Conservation (phyloP, 92 coral and sea anemone species). For the Zoanthus sociatus region DNA sequence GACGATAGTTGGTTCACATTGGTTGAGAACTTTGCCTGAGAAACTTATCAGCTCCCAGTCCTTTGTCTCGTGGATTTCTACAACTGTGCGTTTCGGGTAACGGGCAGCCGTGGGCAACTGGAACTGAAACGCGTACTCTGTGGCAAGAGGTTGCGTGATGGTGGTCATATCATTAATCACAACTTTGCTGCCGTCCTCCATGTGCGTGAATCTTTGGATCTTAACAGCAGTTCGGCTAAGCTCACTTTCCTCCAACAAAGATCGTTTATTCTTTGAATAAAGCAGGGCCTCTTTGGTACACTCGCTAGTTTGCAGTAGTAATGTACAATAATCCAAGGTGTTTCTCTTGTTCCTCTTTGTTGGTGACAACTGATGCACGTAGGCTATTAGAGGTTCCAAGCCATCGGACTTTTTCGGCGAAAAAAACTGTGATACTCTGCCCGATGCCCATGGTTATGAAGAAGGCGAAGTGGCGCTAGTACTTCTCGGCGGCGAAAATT, state of each 20-base stretch:
- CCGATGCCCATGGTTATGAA: slow-evolving; percentile 4
- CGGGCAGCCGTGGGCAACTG: neutral
- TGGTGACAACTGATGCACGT: slow-evolving; percentile 59
- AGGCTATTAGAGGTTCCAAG: slow-evolving; percentile 35
- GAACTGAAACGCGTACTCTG: slow-evolving; percentile 53
- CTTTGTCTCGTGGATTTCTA: slow-evolving; percentile 27
- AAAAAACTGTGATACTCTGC: slow-evolving; percentile 15
- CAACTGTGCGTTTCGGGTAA: slow-evolving; percentile 21
- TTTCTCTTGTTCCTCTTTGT: slow-evolving; percentile 49
- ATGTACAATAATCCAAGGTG: slow-evolving; percentile 58
- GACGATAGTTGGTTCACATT: slow-evolving; percentile 39
- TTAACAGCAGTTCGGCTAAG: slow-evolving; percentile 49
- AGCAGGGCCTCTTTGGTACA: slow-evolving; percentile 37
- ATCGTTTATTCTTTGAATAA: slow-evolving; percentile 47
- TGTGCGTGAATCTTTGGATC: slow-evolving; percentile 39
- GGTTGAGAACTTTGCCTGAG: slow-evolving; percentile 54
- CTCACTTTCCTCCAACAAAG: slow-evolving; percentile 49
- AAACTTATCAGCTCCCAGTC: slow-evolving; percentile 50
- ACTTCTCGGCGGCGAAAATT: slow-evolving; percentile 10
- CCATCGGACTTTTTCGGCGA: slow-evolving; percentile 8
- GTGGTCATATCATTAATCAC: slow-evolving; percentile 50
- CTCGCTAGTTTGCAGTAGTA: slow-evolving; percentile 56
- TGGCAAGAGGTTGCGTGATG: slow-evolving; percentile 45
- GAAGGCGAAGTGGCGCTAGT: slow-evolving; percentile 11
- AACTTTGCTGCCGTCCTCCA: slow-evolving; percentile 39